Conservation (phyloP, 2,113 vertebrate genomes). For the Vicugna pacos region DNA sequence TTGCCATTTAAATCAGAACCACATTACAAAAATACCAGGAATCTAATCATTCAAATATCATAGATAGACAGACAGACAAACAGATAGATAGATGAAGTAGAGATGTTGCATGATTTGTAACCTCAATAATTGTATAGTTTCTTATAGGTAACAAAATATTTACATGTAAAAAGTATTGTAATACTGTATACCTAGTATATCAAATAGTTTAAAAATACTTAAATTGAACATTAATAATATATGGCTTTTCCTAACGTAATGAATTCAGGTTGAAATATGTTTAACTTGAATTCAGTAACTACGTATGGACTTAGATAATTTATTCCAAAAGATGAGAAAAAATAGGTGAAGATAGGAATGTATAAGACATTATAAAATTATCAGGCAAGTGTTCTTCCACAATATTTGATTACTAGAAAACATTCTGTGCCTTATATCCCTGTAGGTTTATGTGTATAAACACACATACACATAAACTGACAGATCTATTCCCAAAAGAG, state of each 20-base stretch:
- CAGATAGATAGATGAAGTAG: neutral
- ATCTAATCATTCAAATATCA: neutral
- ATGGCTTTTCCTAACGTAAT: neutral
- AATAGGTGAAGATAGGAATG: neutral
- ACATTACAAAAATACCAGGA: neutral
- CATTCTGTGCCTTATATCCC: neutral
- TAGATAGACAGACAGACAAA: neutral
- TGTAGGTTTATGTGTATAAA: neutral
- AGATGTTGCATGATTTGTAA: neutral
- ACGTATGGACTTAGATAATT: neutral
- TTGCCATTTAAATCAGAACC: neutral
- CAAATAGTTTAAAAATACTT: neutral
- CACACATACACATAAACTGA: neutral
- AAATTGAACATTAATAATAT: neutral
- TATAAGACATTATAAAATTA: neutral
- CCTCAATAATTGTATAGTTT: neutral
- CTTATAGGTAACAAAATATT: neutral
- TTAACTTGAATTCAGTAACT: neutral
- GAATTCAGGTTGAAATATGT: neutral
- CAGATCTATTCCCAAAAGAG: neutral
- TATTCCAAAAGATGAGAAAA: neutral
- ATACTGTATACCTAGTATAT: neutral
- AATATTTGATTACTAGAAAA: neutral
- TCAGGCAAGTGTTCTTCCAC: neutral
- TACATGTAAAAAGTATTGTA: neutral